Percentiles rank a stretch among this genome's conserved stretches.
Evolutionary conservation across 2,888 invertebrate genomes (phyloP).

Genomic region (Mamestra brassicae): DNA sequence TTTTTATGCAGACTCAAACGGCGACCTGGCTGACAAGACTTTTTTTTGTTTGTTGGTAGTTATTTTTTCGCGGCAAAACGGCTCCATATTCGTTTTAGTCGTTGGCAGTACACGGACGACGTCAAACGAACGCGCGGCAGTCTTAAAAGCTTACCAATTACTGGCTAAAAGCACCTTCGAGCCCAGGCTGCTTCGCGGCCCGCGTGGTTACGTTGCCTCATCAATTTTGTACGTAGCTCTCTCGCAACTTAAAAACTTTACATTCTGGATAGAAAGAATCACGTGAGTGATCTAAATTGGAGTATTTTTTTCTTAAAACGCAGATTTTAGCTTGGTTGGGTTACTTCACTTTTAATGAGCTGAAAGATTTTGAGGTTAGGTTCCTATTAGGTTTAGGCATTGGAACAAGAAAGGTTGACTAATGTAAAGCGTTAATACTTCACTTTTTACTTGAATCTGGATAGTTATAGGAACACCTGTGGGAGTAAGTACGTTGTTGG

Average conservation of each 20-base stretch:
- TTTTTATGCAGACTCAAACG: constrained; percentile 68
- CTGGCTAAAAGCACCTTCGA: constrained; percentile 91
- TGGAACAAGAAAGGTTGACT: not conserved
- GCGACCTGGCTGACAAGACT: constrained; percentile 51
- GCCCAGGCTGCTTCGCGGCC: constrained; percentile 80
- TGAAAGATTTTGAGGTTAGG: not conserved
- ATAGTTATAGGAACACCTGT: too few species aligned
- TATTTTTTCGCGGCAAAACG: constrained; percentile 72
- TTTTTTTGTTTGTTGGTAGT: constrained; percentile 64
- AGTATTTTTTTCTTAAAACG: constrained; percentile 41
- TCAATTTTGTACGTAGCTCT: constrained; percentile 89
- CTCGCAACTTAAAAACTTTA: constrained; percentile 82
- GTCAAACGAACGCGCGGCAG: constrained; percentile 88
- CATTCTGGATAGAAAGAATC: constrained; percentile 68
- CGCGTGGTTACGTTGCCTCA: constrained; percentile 87
- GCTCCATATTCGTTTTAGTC: constrained; percentile 73
- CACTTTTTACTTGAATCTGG: not conserved
- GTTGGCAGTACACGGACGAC: constrained; percentile 77
- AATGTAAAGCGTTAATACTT: not conserved
- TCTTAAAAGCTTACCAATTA: constrained; percentile 91
- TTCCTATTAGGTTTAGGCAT: not conserved
- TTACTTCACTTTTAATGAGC: not conserved
- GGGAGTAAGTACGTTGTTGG: too few species aligned
- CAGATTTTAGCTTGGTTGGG: constrained; percentile 7
- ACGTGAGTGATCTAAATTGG: constrained; percentile 53